Conservation (phyloP, 2,888 invertebrate genomes). For the Odontomyia ornata region DNA sequence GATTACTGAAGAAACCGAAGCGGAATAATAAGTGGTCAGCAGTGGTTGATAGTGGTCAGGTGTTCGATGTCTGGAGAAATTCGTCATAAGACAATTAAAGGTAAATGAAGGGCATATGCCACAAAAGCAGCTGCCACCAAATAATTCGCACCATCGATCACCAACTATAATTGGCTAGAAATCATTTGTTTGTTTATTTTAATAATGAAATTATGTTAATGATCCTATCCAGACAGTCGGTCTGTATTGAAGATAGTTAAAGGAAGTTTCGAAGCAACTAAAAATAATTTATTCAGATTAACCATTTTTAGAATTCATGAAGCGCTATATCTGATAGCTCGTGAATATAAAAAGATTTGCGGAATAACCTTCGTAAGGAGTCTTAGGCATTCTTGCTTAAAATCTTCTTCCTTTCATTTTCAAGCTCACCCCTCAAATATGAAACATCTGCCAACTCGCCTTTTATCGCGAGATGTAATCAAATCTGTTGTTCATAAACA, state of each 20-base stretch:
- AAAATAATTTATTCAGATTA: too few species aligned
- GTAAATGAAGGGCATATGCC: slow-evolving; percentile 8
- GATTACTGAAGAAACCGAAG: background rate
- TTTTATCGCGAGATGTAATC: slow-evolving; percentile 30
- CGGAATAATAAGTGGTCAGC: slow-evolving; percentile 13
- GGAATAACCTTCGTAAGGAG: too few species aligned
- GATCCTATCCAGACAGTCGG: background rate
- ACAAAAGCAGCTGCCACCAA: slow-evolving; percentile 20
- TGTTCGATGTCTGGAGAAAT: background rate
- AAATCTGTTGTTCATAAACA: background rate
- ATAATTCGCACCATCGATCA: slow-evolving; percentile 27
- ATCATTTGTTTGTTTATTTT: slow-evolving; percentile 12
- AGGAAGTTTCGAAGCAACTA: background rate
- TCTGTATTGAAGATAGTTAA: background rate
- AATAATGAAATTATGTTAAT: background rate
- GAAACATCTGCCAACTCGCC: slow-evolving; percentile 17
- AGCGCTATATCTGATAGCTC: too few species aligned
- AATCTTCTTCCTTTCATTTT: too few species aligned
- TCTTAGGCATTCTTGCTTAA: too few species aligned
- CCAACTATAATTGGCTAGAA: slow-evolving; percentile 25
- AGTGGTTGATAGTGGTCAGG: slow-evolving; percentile 21
- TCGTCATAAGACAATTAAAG: background rate
- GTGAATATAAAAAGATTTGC: too few species aligned
- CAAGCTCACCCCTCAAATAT: background rate
- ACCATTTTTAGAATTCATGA: too few species aligned